phyloP scores from a whole-genome alignment of 2,797 vertebrate genomes.

The Cossypha polioptera region DNA sequence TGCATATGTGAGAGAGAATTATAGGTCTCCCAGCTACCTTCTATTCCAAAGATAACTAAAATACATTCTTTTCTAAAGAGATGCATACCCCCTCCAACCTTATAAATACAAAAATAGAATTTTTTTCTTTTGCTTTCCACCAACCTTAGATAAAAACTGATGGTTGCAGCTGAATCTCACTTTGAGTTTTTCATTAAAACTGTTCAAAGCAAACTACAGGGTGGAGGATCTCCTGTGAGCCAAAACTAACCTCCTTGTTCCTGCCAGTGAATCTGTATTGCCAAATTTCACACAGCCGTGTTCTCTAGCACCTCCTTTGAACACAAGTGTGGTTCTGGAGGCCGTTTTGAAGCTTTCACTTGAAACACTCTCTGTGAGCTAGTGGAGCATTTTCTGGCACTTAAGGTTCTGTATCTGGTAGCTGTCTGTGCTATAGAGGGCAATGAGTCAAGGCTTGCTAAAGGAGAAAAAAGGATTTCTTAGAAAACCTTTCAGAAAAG shows the following conservation, averaged over 20 bases:
- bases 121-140: background rate
- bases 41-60: background rate
- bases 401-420: conserved; percentile 37
- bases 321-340: conserved; percentile 55
- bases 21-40: background rate
- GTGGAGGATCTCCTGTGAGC: conserved; percentile 33
- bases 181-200: conserved; percentile 49
- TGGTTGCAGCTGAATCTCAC: background rate
- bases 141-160: background rate
- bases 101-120: background rate
- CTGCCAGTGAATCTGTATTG: conserved; percentile 23
- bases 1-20: background rate
- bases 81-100: background rate
- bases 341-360: conserved; percentile 37
- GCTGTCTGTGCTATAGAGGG: conserved; percentile 44
- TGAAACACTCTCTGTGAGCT: conserved; percentile 40
- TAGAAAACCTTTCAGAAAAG: conserved; percentile 47
- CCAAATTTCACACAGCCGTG: conserved; percentile 48
- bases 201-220: conserved; percentile 51
- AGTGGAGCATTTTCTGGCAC: conserved; percentile 42
- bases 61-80: background rate
- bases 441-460: conserved; percentile 35
- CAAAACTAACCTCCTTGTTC: conserved; percentile 56
- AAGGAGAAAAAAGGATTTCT: conserved; percentile 37
- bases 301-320: conserved; percentile 62